Evolutionary conservation across 1,140 invertebrate genomes (phyloP), one percentile per base, ranked within the genome.

Genomic region (Odontomachus brunneus): DNA sequence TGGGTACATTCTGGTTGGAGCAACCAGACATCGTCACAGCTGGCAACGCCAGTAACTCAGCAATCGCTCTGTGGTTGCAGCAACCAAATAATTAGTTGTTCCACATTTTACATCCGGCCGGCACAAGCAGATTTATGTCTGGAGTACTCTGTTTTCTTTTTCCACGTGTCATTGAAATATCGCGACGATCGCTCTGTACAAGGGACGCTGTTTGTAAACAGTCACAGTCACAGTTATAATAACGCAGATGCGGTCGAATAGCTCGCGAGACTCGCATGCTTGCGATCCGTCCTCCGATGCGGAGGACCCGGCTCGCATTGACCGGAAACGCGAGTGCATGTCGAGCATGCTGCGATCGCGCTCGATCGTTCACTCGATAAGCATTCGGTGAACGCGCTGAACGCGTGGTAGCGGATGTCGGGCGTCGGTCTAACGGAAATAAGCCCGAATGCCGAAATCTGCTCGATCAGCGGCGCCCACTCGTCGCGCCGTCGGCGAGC

Each of bases 381-480:
- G 75, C 65, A 29, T 59, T 71, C 33, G 22, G 44, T 55, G 33
- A 44, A 48, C 22, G 22, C 29, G 33, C 44, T n/a, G 22, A 59
- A 69, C 51, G n/a, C n/a, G 33, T 71, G 9, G 38, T 7, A 69
- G 12, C 33, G 9, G 49, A 69, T n/a, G 44, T 29, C 24, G 75
- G 17, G 44, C n/a, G 60, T 19, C 48, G 22, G 29, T 57, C 12
- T 57, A 57, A 44, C 51, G 53, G 75, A 59, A 80, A 5, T 71
- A 80, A 80, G 51, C 62, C 17, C 75, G 65, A 71, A 59, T 57
- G 62, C 69, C 65, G 65, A 80, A 78, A 69, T 69, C 49, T 67
- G 74, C 29, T 69, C 49, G 29, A 53, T 67, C 44, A 26, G 22
- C 48, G 33, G 19, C 29, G 15, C 49, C 24, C 59, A 63, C 59